Evolutionary conservation across 1,140 invertebrate species (phyloP).

Genomic region (Drosophila aff.): DNA sequence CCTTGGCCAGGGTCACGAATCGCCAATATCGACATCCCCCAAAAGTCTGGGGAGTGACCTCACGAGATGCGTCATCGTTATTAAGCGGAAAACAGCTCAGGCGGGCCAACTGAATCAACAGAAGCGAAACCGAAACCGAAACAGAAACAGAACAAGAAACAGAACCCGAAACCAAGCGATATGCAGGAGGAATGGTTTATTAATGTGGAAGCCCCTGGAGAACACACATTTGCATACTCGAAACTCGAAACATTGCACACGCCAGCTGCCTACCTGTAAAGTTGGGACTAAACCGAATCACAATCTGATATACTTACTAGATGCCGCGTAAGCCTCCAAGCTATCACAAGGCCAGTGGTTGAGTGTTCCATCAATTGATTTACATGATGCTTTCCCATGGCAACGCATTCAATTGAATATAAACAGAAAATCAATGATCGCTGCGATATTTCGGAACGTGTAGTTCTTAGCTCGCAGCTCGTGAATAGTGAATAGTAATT

Average conservation of each 20-base stretch:
- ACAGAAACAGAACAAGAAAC: neutral
- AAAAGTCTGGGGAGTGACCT: constrained; percentile 58
- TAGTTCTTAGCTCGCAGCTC: neutral
- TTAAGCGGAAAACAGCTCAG: constrained; percentile 51
- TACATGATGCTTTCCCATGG: constrained; percentile 7
- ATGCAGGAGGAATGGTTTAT: constrained; percentile 3
- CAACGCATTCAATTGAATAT: neutral
- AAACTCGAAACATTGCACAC: neutral
- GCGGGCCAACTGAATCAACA: constrained; percentile 40
- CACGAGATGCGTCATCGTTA: constrained; percentile 76
- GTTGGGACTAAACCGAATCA: neutral
- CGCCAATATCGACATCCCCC: constrained; percentile 47
- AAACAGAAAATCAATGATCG: neutral
- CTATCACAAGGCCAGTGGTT: neutral
- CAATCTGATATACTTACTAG: neutral
- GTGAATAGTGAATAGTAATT: neutral
- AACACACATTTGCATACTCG: neutral
- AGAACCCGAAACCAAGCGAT: constrained; percentile 9
- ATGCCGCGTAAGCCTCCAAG: neutral
- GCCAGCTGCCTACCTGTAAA: neutral
- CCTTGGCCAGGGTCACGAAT: constrained; percentile 30
- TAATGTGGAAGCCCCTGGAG: constrained; percentile 5
- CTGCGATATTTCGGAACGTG: neutral
- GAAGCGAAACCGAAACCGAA: constrained; percentile 30
- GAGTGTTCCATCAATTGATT: neutral